These are phyloP conservation scores for Seriola aureovittata DNA, from an alignment of 2,113 vertebrate genomes.

Conservation along the genomic window DNA sequence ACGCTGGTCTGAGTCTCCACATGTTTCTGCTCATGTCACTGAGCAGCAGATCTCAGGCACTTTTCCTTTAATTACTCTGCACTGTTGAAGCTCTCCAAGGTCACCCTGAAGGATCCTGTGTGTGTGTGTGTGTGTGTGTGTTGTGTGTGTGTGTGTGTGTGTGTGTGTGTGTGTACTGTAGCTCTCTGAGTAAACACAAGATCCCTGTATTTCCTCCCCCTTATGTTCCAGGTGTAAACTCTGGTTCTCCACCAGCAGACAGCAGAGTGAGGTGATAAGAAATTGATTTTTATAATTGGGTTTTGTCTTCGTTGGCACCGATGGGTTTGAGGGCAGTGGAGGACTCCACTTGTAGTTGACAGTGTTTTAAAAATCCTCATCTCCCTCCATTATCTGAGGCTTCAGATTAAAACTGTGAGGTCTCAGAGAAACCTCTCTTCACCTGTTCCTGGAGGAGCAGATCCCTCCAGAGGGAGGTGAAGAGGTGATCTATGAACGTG, in stretches of 20 bases:
- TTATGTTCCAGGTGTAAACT: not conserved
- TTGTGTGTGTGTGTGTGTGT: not conserved
- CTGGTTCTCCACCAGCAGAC: not conserved
- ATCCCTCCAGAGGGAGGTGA: not conserved
- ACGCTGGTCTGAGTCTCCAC: too few species aligned
- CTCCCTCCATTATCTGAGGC: not conserved
- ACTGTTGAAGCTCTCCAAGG: not conserved
- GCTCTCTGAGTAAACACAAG: not conserved
- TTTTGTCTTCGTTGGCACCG: constrained; percentile 2
- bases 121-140: not conserved
- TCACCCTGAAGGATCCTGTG: constrained; percentile 1
- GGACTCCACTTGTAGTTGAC: not conserved
- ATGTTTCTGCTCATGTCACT: too few species aligned
- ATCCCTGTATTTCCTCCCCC: not conserved
- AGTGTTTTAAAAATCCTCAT: not conserved
- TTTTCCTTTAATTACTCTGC: not conserved
- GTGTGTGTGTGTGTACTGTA: not conserved
- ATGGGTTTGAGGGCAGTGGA: too few species aligned
- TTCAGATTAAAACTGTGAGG: not conserved
- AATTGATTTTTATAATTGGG: not conserved
- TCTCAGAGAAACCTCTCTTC: not conserved
- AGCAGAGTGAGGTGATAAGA: not conserved
- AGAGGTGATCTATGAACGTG: not conserved
- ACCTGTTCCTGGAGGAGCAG: not conserved
- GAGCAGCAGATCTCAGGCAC: too few species aligned